Conservation (phyloP, 2,888 invertebrate genomes). For the Lobophora halterata region DNA sequence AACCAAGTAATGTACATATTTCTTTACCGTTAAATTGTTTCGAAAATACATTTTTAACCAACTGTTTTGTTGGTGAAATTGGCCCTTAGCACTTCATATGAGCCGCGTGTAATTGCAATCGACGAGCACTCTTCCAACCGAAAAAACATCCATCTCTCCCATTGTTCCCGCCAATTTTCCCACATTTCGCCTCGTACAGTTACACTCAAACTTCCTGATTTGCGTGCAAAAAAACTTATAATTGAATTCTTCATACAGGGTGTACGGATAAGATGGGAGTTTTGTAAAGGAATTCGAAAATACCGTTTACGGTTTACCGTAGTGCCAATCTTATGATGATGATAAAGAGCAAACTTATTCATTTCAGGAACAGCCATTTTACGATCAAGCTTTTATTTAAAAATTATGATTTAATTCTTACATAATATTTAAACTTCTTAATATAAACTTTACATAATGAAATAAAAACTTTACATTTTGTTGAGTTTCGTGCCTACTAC, state of each 20-base stretch:
- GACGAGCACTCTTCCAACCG: conserved; percentile 74
- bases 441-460: too few species aligned
- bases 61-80: conserved; percentile 22
- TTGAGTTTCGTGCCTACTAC: too few species aligned
- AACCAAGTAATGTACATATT: too few species aligned
- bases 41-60: background rate
- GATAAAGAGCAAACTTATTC: too few species aligned
- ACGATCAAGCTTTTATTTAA: too few species aligned
- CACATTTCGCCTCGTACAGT: conserved; percentile 77
- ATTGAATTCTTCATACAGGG: conserved; percentile 65
- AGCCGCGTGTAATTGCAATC: conserved; percentile 68
- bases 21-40: too few species aligned
- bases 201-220: conserved; percentile 72
- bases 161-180: conserved; percentile 72
- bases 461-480: too few species aligned
- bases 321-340: background rate
- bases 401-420: too few species aligned
- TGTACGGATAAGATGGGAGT: conserved; percentile 45
- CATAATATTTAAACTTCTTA: too few species aligned
- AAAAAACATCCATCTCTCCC: conserved; percentile 69
- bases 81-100: conserved; percentile 53
- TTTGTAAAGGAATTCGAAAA: conserved; percentile 56
- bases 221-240: conserved; percentile 68
- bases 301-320: conserved; percentile 36
- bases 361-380: too few species aligned